Conservation (phyloP, 1,140 invertebrate genomes). For the Papilio aristodemus region DNA sequence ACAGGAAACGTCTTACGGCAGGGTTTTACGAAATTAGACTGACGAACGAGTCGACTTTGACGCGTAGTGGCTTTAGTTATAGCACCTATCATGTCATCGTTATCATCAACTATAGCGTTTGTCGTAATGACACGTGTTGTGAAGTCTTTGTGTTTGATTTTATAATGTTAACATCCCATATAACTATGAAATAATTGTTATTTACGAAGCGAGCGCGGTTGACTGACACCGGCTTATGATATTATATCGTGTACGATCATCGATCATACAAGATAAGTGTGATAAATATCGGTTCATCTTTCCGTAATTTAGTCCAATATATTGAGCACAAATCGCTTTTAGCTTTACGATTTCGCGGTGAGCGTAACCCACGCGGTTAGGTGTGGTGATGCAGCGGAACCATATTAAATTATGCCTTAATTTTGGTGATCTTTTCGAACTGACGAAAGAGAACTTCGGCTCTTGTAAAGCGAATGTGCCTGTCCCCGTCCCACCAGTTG, state of each 20-base stretch:
- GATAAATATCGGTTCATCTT: constrained; percentile 36
- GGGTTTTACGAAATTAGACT: no score
- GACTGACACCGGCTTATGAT: constrained; percentile 20
- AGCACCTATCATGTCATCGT: no score
- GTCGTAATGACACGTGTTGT: no score
- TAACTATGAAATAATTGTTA: neutral
- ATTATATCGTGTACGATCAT: neutral
- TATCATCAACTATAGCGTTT: no score
- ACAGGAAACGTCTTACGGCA: no score
- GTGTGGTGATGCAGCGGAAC: constrained; percentile 35
- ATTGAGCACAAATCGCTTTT: constrained; percentile 48
- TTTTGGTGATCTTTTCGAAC: constrained; percentile 23
- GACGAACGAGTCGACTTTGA: no score
- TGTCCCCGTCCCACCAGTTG: no score
- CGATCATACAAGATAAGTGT: constrained; percentile 17
- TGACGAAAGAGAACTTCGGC: constrained; percentile 31
- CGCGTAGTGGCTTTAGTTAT: no score
- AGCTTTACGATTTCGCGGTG: constrained; percentile 41
- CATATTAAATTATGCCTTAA: constrained; percentile 33
- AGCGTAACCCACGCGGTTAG: constrained; percentile 26
- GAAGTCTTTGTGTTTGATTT: no score
- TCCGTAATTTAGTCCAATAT: constrained; percentile 42
- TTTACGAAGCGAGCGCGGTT: constrained; percentile 4
- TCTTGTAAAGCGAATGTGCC: no score
- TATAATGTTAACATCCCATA: constrained; percentile 4